A percentile compares a stretch with the other conserved stretches of the same genome.
Conservation (phyloP, 2,797 vertebrate species). For the Melanotaenia trifasciata region DNA sequence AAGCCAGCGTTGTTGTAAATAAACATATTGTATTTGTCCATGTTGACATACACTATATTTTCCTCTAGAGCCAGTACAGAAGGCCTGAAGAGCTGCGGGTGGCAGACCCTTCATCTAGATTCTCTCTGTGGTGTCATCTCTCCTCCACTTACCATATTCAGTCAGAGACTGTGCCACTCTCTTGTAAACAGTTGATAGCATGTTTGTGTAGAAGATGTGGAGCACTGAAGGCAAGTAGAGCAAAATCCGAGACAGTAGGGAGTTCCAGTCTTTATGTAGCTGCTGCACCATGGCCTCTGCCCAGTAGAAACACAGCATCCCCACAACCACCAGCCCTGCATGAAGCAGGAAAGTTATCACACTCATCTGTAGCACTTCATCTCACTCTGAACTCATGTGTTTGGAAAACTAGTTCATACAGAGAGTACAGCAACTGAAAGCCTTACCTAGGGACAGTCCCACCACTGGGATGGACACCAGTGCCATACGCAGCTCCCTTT, state of each 20-base stretch:
- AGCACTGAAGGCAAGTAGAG: slow-evolving; percentile 82
- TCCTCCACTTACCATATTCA: slow-evolving; percentile 79
- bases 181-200: slow-evolving; percentile 79
- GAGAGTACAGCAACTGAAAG: too few species aligned
- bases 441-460: slow-evolving; percentile 78
- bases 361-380: neutral
- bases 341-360: neutral
- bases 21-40: too few species aligned
- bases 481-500: slow-evolving; percentile 77
- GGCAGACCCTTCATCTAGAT: too few species aligned
- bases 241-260: slow-evolving; percentile 66
- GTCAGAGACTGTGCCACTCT: slow-evolving; percentile 78
- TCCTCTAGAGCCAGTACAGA: too few species aligned
- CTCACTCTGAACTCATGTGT: neutral
- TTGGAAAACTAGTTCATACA: neutral
- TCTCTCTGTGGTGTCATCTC: neutral
- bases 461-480: slow-evolving; percentile 84
- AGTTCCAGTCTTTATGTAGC: slow-evolving; percentile 73
- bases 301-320: slow-evolving; percentile 85
- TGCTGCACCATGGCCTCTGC: slow-evolving; percentile 72
- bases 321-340: slow-evolving; percentile 79
- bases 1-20: too few species aligned
- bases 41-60: too few species aligned
- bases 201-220: slow-evolving; percentile 84
- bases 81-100: too few species aligned